A percentile compares a stretch with the other conserved stretches of the same genome.
Conservation (phyloP, 2,888 invertebrate species). For the Pegoplata infirma region DNA sequence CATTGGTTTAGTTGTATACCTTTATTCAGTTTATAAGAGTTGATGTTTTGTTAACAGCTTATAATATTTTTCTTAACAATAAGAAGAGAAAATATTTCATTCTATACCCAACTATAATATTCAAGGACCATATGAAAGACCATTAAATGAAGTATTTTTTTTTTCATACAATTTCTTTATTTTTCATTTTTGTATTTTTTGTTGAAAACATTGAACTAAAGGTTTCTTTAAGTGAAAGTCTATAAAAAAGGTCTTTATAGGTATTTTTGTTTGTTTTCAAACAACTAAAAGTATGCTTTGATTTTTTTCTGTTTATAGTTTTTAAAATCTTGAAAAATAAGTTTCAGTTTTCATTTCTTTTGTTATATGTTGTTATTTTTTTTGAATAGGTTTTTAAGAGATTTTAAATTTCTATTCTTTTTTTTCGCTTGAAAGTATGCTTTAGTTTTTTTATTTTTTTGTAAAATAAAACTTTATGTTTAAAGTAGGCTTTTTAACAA, state of each 20-base stretch:
- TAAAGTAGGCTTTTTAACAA: background rate
- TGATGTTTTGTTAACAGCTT: constrained; percentile 52
- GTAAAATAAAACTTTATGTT: too few species aligned
- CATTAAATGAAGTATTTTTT: constrained; percentile 24
- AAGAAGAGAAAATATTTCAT: background rate
- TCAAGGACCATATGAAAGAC: constrained; percentile 37
- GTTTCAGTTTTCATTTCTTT: background rate
- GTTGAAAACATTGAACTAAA: constrained; percentile 16
- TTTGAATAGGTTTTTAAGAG: background rate
- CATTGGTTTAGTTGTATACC: constrained; percentile 30
- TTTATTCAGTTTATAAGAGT: constrained; percentile 30
- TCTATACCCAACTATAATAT: constrained; percentile 28
- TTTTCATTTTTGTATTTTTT: background rate
- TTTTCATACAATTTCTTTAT: background rate
- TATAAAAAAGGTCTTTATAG: background rate
- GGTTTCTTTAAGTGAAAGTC: constrained; percentile 38
- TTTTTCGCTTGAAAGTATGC: background rate
- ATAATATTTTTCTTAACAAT: constrained; percentile 22
- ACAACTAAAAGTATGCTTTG: background rate
- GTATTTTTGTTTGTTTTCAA: background rate
- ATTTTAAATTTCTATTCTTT: background rate
- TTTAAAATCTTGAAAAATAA: background rate
- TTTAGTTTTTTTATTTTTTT: background rate
- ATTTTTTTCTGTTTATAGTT: background rate
- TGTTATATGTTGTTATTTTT: background rate